These are phyloP conservation scores for Channa striata DNA, from an alignment of 2,797 vertebrate species.

Conservation along the genomic window DNA sequence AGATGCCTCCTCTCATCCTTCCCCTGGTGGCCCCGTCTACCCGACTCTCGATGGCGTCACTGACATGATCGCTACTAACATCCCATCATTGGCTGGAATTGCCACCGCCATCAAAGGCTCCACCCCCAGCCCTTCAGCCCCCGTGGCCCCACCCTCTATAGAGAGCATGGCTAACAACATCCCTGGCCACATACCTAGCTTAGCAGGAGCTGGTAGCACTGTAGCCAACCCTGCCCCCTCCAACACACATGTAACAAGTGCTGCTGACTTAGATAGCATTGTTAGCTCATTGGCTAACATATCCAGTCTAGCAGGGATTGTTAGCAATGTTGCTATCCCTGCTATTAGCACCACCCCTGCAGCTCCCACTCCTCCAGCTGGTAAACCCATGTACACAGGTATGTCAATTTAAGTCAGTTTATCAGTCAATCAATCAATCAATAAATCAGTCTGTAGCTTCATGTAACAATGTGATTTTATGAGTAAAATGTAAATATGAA, in stretches of 20 bases:
- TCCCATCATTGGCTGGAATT: constrained; percentile 53
- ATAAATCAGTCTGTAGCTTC: background rate
- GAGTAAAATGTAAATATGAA: too few relatives aligned
- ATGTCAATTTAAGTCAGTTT: too few relatives aligned
- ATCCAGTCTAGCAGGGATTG: constrained; percentile 36
- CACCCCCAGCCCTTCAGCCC: background rate
- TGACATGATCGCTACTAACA: constrained; percentile 50
- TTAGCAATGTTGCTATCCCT: constrained; percentile 32
- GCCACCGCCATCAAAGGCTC: constrained; percentile 11
- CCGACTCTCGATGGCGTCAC: constrained; percentile 42
- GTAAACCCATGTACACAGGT: background rate
- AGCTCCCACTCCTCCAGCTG: background rate
- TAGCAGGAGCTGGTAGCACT: constrained; percentile 39
- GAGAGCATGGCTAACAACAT: constrained; percentile 40
- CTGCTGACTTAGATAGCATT: constrained; percentile 43
- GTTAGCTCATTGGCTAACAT: constrained; percentile 59
- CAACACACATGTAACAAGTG: background rate
- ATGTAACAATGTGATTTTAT: too few relatives aligned
- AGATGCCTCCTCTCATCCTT: constrained; percentile 16
- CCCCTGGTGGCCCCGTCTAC: background rate
- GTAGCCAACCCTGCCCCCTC: background rate
- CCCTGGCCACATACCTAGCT: constrained; percentile 44
- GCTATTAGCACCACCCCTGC: constrained; percentile 8
- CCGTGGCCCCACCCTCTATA: constrained; percentile 6
- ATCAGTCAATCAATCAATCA: background rate